These are phyloP conservation scores for Venusia cambrica DNA, from an alignment of 2,888 invertebrate species.

Conservation along the genomic window DNA sequence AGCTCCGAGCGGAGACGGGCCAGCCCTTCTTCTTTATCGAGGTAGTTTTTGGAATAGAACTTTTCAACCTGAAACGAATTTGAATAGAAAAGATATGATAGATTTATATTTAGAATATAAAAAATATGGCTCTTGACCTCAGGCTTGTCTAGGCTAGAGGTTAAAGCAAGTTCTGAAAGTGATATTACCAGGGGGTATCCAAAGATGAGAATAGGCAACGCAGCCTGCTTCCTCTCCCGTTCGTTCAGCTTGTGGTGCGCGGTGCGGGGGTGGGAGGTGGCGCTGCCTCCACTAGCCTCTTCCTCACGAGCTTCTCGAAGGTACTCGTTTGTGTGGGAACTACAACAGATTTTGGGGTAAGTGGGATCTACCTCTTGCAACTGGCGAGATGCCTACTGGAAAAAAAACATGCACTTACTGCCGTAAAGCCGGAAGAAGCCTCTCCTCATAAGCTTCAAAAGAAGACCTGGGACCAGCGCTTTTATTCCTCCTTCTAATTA, in stretches of 20 bases:
- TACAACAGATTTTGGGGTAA: too few species aligned
- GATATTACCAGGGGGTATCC: conserved; percentile 89
- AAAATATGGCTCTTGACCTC: too few species aligned
- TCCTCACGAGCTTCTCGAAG: conserved; percentile 72
- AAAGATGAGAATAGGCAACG: conserved; percentile 94
- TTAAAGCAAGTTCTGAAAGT: background rate
- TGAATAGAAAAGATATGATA: too few species aligned
- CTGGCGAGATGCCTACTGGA: too few species aligned
- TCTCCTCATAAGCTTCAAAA: conserved; percentile 93
- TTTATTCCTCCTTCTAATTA: conserved; percentile 83
- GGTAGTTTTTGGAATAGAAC: conserved; percentile 93
- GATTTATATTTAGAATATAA: too few species aligned
- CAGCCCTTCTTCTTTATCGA: conserved; percentile 94
- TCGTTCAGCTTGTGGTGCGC: conserved; percentile 85
- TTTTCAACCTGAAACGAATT: conserved; percentile 86
- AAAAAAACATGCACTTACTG: conserved; percentile 83
- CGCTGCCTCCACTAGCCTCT: conserved; percentile 77
- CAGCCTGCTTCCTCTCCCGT: conserved; percentile 92
- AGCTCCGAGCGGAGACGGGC: conserved; percentile 80
- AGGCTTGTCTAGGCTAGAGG: too few species aligned
- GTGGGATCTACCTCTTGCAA: too few species aligned
- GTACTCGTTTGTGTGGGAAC: conserved; percentile 92
- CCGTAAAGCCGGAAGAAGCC: conserved; percentile 90
- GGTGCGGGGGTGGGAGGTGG: conserved; percentile 69
- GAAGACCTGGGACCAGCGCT: conserved; percentile 86